Evolutionary conservation across 2,113 vertebrate genomes (phyloP).

Genomic region (Drymodes brunneopygia): DNA sequence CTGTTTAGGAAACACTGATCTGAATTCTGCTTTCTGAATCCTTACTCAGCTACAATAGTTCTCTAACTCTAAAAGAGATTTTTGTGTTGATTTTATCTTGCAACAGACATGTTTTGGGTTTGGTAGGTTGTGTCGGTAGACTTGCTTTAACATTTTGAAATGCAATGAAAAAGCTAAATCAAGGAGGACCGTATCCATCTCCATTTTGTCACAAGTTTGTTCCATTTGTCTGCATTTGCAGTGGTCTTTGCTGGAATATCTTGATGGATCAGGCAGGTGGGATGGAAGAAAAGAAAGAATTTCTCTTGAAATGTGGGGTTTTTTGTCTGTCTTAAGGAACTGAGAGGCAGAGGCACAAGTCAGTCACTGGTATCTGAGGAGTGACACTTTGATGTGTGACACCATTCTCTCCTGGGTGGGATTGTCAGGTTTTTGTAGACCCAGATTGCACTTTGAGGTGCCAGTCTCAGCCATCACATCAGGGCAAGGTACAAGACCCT

Average conservation of each 20-base stretch:
- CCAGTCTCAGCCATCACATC: not conserved
- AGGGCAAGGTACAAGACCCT: not conserved
- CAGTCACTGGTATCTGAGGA: not conserved
- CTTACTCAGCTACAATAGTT: not conserved
- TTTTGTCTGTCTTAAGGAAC: not conserved
- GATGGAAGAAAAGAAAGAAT: not conserved
- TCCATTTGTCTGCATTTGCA: not conserved
- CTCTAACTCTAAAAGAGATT: not conserved
- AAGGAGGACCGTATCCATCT: not conserved
- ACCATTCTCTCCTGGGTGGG: not conserved
- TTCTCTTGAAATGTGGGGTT: not conserved
- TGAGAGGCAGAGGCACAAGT: not conserved
- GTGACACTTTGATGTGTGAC: not conserved
- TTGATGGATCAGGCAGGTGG: not conserved
- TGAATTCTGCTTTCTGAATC: not conserved
- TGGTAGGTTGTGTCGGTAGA: not conserved
- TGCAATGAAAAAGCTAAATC: not conserved
- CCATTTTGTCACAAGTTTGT: not conserved
- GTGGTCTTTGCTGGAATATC: not conserved
- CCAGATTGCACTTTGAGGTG: not conserved
- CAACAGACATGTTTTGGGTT: not conserved
- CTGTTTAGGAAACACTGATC: not conserved
- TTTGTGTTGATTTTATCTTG: not conserved
- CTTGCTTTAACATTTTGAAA: not conserved
- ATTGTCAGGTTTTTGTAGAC: not conserved